Percentiles rank a stretch among this genome's conserved stretches.
phyloP scores from a whole-genome alignment of 2,888 invertebrate genomes.

The Asteroscopus sphinx region DNA sequence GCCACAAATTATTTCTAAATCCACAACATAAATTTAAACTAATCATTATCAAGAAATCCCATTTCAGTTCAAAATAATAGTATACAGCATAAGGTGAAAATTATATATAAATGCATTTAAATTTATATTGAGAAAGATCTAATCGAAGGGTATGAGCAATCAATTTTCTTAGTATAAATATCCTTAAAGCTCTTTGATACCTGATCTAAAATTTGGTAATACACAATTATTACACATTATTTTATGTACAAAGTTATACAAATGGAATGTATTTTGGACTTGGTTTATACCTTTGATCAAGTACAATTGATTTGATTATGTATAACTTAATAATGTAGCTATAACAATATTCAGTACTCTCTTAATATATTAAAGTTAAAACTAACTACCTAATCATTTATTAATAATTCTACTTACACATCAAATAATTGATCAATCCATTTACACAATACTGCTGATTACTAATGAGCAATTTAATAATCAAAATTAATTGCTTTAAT shows the following conservation, averaged over 20 bases:
- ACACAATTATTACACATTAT: slow-evolving; percentile 63
- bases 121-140: slow-evolving; percentile 59
- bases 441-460: slow-evolving; percentile 80
- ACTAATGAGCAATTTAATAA: slow-evolving; percentile 74
- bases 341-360: slow-evolving; percentile 87
- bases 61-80: slow-evolving; percentile 23
- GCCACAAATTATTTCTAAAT: slow-evolving; percentile 32
- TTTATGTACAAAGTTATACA: slow-evolving; percentile 84
- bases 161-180: slow-evolving; percentile 77
- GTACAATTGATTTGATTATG: slow-evolving; percentile 72
- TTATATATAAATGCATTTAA: slow-evolving; percentile 77
- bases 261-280: slow-evolving; percentile 89
- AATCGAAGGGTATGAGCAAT: slow-evolving; percentile 82
- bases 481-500: slow-evolving; percentile 48
- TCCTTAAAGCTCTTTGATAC: slow-evolving; percentile 85
- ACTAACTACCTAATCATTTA: slow-evolving; percentile 61
- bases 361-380: slow-evolving; percentile 70
- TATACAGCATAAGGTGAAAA: slow-evolving; percentile 33
- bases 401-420: slow-evolving; percentile 72
- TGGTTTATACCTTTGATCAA: slow-evolving; percentile 77
- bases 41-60: not conserved
- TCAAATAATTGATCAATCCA: slow-evolving; percentile 77
- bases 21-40: slow-evolving; percentile 23
- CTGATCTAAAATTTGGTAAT: slow-evolving; percentile 73
- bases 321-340: slow-evolving; percentile 73